phyloP scores from a whole-genome alignment of 2,797 vertebrate species.

The Austrolebias charrua region DNA sequence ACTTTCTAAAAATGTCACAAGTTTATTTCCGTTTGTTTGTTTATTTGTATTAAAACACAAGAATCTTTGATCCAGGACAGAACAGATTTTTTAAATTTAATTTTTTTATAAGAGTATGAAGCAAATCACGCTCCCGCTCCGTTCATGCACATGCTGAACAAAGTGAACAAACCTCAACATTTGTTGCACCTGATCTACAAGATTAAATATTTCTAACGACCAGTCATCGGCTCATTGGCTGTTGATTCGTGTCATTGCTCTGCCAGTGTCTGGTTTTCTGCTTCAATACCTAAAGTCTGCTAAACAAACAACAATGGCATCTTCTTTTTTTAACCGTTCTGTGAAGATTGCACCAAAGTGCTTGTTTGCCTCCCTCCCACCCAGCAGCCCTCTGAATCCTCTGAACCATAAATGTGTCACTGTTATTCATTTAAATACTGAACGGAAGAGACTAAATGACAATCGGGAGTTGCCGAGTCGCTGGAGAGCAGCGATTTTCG shows the following conservation, averaged over 20 bases:
- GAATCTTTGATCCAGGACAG: too few relatives aligned
- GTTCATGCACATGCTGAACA: neutral
- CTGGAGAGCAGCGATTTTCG: neutral
- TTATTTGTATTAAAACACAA: too few relatives aligned
- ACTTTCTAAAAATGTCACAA: too few relatives aligned
- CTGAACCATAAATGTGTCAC: neutral
- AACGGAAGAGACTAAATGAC: slow-evolving; percentile 6
- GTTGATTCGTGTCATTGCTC: neutral
- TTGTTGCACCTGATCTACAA: neutral
- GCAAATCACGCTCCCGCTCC: too few relatives aligned
- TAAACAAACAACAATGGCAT: slow-evolving; percentile 12
- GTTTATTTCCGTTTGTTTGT: too few relatives aligned
- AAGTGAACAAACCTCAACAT: neutral
- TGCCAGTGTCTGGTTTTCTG: slow-evolving; percentile 2
- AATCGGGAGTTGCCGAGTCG: neutral
- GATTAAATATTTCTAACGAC: neutral
- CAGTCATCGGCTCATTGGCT: neutral
- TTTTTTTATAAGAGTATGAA: too few relatives aligned
- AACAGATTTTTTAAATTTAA: too few relatives aligned
- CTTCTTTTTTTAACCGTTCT: slow-evolving; percentile 6
- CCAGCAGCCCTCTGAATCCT: slow-evolving; percentile 5
- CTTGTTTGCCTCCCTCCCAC: slow-evolving; percentile 7
- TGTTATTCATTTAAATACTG: slow-evolving; percentile 15
- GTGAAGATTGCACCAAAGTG: slow-evolving; percentile 7
- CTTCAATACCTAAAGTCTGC: slow-evolving; percentile 1